Evolutionary conservation across 53 echinoderm and acorn worm genomes (phyloP).

Genomic region (Echinometra lucunter): DNA sequence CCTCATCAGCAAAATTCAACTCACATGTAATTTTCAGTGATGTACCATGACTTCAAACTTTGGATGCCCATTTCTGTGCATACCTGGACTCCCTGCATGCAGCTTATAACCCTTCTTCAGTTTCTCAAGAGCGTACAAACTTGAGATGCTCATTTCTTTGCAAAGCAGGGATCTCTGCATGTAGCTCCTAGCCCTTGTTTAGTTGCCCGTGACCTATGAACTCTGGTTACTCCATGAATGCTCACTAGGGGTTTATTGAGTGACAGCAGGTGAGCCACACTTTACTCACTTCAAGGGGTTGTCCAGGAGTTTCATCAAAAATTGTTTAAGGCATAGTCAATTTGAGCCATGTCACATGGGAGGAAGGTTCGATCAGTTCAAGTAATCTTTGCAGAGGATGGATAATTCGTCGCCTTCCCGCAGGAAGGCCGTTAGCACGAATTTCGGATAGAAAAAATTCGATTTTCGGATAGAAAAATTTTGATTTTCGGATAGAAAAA

Average conservation of each 20-base stretch:
- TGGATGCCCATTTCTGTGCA: neutral
- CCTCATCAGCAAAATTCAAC: neutral
- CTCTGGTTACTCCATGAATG: neutral
- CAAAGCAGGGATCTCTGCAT: neutral
- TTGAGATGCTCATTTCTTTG: neutral
- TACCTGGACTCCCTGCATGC: conserved; percentile 18
- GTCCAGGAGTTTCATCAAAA: neutral
- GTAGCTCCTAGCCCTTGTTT: conserved; percentile 32
- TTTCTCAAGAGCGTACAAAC: neutral
- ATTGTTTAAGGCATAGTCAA: neutral
- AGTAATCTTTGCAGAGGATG: neutral
- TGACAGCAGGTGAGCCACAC: conserved; percentile 57
- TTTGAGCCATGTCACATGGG: neutral
- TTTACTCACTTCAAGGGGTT: conserved; percentile 8
- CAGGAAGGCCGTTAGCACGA: too few relatives aligned
- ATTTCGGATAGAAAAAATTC: too few relatives aligned
- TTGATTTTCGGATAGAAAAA: too few relatives aligned
- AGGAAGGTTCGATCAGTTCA: neutral
- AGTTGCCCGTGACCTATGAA: conserved; percentile 31
- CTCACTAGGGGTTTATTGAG: conserved; percentile 35
- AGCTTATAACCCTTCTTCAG: conserved; percentile 8
- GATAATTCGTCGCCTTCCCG: too few relatives aligned
- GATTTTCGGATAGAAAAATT: too few relatives aligned
- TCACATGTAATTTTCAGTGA: neutral
- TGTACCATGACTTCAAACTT: neutral